phyloP scores from a whole-genome alignment of 2,113 vertebrate species.

The Chascanopsetta lugubris region DNA sequence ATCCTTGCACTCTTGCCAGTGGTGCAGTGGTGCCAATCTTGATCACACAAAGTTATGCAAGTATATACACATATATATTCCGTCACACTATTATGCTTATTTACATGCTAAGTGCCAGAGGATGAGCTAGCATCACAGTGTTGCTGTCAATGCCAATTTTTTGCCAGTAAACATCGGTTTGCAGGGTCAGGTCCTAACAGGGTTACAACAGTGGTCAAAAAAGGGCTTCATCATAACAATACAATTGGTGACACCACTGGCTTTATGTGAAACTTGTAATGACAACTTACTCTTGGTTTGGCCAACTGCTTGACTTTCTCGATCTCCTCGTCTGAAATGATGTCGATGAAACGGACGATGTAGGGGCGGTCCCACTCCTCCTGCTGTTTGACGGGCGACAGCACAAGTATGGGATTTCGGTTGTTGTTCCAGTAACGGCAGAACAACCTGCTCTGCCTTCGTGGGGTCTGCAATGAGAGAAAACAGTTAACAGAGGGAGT shows the following conservation, averaged over 20 bases:
- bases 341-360: conserved; percentile 92
- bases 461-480: conserved; percentile 82
- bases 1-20: no score
- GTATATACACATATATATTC: no score
- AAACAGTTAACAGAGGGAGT: neutral
- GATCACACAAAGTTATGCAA: no score
- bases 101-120: no score
- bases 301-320: conserved; percentile 91
- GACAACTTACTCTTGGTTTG: conserved; percentile 90
- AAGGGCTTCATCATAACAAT: neutral
- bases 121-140: no score
- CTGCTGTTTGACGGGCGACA: conserved; percentile 91
- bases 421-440: conserved; percentile 92
- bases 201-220: no score
- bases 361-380: conserved; percentile 96
- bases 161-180: no score
- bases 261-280: neutral
- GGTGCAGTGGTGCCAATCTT: no score
- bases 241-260: neutral
- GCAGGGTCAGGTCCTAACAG: no score
- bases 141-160: no score
- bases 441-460: conserved; percentile 89
- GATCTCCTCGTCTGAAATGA: conserved; percentile 93
- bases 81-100: no score
- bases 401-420: conserved; percentile 83